phyloP scores from a whole-genome alignment of 2,888 invertebrate genomes.

The Gibbula magus region DNA sequence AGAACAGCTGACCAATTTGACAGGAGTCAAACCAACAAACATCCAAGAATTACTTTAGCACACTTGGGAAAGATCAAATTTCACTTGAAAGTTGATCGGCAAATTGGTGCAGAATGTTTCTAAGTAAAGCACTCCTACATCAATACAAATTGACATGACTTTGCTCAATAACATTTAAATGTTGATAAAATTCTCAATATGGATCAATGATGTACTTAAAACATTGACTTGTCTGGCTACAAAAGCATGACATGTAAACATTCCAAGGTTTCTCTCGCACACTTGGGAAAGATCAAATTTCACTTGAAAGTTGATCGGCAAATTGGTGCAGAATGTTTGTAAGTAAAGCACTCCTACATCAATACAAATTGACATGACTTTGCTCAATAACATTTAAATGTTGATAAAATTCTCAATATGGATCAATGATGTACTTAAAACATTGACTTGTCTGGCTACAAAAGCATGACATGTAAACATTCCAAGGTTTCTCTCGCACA shows the following conservation, averaged over 20 bases:
- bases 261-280: background rate
- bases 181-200: no score
- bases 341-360: background rate
- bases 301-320: conserved; percentile 16
- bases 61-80: conserved; percentile 17
- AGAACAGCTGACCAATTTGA: background rate
- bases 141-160: background rate
- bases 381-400: no score
- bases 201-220: no score
- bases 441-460: no score
- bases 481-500: background rate
- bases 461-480: background rate
- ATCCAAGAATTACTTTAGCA: conserved; percentile 1
- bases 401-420: no score
- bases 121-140: background rate
- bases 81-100: conserved; percentile 14
- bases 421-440: no score
- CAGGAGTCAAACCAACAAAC: background rate
- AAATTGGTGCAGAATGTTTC: conserved; percentile 2
- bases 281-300: conserved; percentile 14
- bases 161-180: no score
- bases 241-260: background rate
- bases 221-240: no score
- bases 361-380: background rate
- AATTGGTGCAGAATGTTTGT: background rate